Base-by-base conservation (phyloP, 2,888 invertebrate species). In the Rosalia funebris region DNA sequence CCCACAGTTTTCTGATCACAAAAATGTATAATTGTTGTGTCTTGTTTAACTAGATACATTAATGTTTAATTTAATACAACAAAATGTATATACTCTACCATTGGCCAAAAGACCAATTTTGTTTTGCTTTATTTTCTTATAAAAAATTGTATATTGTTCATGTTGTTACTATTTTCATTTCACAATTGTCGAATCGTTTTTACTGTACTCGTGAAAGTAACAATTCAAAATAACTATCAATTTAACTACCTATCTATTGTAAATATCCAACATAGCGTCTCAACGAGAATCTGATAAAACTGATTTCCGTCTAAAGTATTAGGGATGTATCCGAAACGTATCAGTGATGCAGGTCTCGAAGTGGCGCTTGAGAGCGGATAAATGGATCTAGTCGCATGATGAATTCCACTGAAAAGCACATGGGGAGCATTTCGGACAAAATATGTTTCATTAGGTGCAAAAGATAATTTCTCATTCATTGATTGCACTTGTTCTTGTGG, bases 311-410 rank as follows among this genome's bases (percentile, higher is more conserved):
- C 31, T 39, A 7, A 25, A 50, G 25, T 31, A 39, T 25, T 9
- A 16, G 39, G 19, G 41, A 42, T 34, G 37, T 57, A 44, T 37
- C 52, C 20, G 14, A 56, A 63, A 1, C 48, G 57, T 70, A 73
- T 75, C 74, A 66, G 65, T 50, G 60, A 74, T 74, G 72, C 74
- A 73, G 62, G 72, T 74, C 73, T 73, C 71, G 74, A 65, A 66
- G 55, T 62, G 63, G 53, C 68, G 71, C 68, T 71, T 69, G 64
- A 71, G 63, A 72, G 66, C 67, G 63, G 60, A 71, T 72, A 74
- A 76, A 73, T 74, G 72, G 72, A 75, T 73, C 71, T 70, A 60
- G 66, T 70, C 68, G 63, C 70, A 70, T 69, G 73, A 76, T 74
- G 71, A 75, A 75, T 74, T 75, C 72, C 71, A 74, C 73, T 75